Percentiles rank a stretch among this genome's conserved stretches.
Evolutionary conservation across 92 coral and sea anemone genomes (phyloP).

Genomic region (Phymanthus crucifer): DNA sequence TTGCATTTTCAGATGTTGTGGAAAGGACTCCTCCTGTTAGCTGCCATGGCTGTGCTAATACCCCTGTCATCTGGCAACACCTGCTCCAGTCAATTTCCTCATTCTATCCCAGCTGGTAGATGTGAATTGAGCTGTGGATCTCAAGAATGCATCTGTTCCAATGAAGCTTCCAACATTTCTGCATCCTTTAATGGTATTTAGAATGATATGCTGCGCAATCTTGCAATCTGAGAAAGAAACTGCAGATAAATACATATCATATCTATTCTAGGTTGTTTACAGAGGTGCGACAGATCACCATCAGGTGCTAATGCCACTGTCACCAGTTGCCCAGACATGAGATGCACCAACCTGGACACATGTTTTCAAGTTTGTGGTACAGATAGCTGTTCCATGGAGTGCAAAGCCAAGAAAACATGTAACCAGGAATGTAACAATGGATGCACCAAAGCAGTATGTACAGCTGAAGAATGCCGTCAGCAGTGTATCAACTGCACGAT

Average conservation of each 20-base stretch:
- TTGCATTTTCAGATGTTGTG: background rate
- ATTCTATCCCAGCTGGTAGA: background rate
- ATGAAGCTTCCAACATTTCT: background rate
- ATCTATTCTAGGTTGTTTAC: background rate
- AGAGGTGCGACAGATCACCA: background rate
- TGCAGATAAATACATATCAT: too few species aligned
- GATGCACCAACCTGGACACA: slow-evolving; percentile 4
- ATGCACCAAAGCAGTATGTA: slow-evolving; percentile 5
- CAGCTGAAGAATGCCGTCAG: background rate
- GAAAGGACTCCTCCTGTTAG: background rate
- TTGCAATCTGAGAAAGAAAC: too few species aligned
- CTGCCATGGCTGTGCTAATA: background rate
- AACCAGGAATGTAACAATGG: slow-evolving; percentile 5
- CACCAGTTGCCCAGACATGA: slow-evolving; percentile 25
- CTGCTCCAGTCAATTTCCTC: background rate
- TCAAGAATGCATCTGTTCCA: slow-evolving; percentile 14
- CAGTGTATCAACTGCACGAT: slow-evolving; percentile 8
- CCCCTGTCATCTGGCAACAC: background rate
- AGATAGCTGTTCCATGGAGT: slow-evolving; percentile 13
- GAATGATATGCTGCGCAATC: too few species aligned
- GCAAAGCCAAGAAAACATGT: slow-evolving; percentile 14
- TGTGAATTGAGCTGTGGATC: slow-evolving; percentile 7
- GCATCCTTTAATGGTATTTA: background rate
- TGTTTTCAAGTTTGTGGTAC: slow-evolving; percentile 10
- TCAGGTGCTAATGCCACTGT: slow-evolving; percentile 2